A percentile compares a stretch with the other conserved stretches of the same genome.
Conservation (phyloP, 2,888 invertebrate species). For the Heliconius aoede region DNA sequence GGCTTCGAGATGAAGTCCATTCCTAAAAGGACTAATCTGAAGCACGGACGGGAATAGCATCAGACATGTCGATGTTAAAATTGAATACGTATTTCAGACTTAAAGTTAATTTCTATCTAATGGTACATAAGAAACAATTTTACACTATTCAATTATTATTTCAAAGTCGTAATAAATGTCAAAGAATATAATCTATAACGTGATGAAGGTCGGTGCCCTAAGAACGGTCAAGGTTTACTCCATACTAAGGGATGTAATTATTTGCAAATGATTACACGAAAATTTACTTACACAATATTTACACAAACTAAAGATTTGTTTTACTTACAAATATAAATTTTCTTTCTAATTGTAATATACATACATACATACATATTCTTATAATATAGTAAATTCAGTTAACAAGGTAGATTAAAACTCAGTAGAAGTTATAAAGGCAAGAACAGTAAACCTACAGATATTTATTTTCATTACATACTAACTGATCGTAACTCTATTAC, state of each 20-base stretch:
- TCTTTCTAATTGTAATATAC: neutral
- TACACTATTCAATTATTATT: neutral
- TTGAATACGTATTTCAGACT: constrained; percentile 75
- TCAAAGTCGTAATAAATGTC: neutral
- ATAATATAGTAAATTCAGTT: neutral
- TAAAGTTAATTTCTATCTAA: constrained; percentile 74
- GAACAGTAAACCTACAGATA: constrained; percentile 54
- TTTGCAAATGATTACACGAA: constrained; percentile 24
- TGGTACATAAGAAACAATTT: constrained; percentile 24
- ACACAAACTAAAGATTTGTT: neutral
- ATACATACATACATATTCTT: neutral
- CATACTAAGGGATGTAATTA: constrained; percentile 58
- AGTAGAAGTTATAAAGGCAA: constrained; percentile 4
- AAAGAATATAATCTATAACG: neutral
- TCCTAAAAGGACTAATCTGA: constrained; percentile 69
- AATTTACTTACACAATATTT: too few species aligned
- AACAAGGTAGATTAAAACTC: neutral
- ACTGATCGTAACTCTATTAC: constrained; percentile 33
- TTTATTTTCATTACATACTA: constrained; percentile 61
- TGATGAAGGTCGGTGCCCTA: constrained; percentile 65
- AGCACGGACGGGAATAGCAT: constrained; percentile 74
- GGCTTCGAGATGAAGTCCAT: constrained; percentile 68
- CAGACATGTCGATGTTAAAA: constrained; percentile 65
- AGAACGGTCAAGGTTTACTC: constrained; percentile 69
- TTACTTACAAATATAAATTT: neutral